Evolutionary conservation across 2,888 invertebrate genomes (phyloP), one percentile per base, ranked within the genome.

Genomic region (Amphipoea oculea): DNA sequence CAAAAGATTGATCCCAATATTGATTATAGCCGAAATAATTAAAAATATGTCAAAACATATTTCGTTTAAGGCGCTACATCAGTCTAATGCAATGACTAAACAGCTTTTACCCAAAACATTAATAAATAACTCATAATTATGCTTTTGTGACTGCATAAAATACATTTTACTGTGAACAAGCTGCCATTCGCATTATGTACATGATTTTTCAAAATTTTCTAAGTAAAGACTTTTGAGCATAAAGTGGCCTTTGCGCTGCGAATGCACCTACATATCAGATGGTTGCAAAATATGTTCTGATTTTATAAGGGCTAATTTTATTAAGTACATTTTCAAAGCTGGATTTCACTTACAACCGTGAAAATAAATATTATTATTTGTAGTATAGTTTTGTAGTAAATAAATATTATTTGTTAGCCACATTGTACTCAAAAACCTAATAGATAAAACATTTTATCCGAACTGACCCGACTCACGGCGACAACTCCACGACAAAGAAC

Each of bases 21-120:
- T 68, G 4, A 62, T 23, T 20, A 51, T 5, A 51, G 29, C 29
- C 45, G 29, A 83, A 91, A 92, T 92, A 92, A 91, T 91, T 92
- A 92, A 93, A 93, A 93, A 93, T 91, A 91, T 91, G 92, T 91
- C 89, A 88, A 84, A 89, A 82, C 75, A 80, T 85, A 85, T 88
- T 90, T 88, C 84, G 86, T 91, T 92, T 93, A 94, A 93, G 93
- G 93, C 93, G 94, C 93, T 94, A 94, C 91, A 92, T 95, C 96
- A 96, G 96, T 96, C 96, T 95, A 95, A 95, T 92, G 93, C 93
- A 92, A 93, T 95, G 95, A 96, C 95, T 94, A 94, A 93, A 94
- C 92, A 93, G 93, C 93, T 90, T 87, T 85, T 78, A 90, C 82
- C 80, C 80, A 83, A 89, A 84, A 88, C 83, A 89, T 83, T 82